Percentiles rank a stretch among this genome's conserved stretches.
These are phyloP conservation scores for Nyleta sp. DNA, from an alignment of 2,888 invertebrate species.

Conservation along the genomic window DNA sequence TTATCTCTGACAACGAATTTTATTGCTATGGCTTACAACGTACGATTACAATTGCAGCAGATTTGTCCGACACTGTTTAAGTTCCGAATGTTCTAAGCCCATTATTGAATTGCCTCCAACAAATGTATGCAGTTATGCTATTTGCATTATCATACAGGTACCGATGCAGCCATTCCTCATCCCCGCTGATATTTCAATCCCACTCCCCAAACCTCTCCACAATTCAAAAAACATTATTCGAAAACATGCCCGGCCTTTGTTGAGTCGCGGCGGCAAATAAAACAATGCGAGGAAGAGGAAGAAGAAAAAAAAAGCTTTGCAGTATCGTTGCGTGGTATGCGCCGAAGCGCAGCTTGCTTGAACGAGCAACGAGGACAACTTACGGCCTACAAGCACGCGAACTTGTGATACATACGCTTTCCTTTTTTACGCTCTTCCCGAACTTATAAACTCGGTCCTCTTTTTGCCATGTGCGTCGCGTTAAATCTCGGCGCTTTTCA, in stretches of 20 bases:
- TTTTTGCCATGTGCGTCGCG: no score
- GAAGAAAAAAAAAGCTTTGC: constrained; percentile 18
- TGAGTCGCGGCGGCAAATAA: constrained; percentile 17
- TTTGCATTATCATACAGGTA: no score
- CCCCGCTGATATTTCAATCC: neutral
- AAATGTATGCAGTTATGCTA: no score
- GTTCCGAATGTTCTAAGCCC: no score
- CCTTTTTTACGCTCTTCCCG: constrained; percentile 11
- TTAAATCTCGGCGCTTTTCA: no score
- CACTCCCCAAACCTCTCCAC: neutral
- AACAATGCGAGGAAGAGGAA: constrained; percentile 24
- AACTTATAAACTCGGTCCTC: constrained; percentile 4
- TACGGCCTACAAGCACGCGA: constrained; percentile 71
- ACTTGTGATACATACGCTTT: constrained; percentile 58
- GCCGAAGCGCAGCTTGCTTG: constrained; percentile 11
- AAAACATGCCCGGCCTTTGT: constrained; percentile 15
- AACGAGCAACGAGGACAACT: constrained; percentile 63
- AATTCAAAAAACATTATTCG: constrained; percentile 1
- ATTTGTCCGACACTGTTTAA: no score
- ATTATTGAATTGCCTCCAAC: no score
- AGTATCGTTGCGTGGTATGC: constrained; percentile 34
- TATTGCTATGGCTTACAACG: no score
- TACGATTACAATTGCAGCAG: no score
- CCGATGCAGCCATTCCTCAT: neutral
- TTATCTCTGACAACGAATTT: no score